A percentile compares a stretch with the other conserved stretches of the same genome.
Evolutionary conservation across 2,797 vertebrate species (phyloP).

Genomic region (Gallinago nigripennis): DNA sequence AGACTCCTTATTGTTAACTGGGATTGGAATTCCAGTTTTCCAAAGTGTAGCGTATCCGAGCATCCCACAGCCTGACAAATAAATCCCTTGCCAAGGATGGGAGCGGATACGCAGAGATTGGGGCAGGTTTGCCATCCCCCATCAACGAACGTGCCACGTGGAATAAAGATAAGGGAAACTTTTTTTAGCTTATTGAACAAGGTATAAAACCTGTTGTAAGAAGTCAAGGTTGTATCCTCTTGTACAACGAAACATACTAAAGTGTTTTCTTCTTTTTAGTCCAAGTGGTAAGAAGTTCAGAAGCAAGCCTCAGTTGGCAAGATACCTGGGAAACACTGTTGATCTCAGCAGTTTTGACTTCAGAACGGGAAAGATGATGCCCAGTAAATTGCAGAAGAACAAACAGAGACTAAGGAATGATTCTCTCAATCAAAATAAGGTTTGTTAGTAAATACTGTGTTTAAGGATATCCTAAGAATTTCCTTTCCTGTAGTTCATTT

Average conservation of each 20-base stretch:
- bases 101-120: not conserved
- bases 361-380: conserved; percentile 95
- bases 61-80: rapidly evolving
- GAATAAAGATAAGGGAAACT: not conserved
- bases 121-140: not conserved
- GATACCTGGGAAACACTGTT: conserved; percentile 91
- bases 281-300: conserved; percentile 95
- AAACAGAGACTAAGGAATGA: conserved; percentile 91
- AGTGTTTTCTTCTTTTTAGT: conserved; percentile 75
- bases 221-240: conserved; percentile 7
- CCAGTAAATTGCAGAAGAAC: conserved; percentile 93
- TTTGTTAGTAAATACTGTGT: conserved; percentile 58
- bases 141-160: no score
- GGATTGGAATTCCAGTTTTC: not conserved
- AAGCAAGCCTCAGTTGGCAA: conserved; percentile 93
- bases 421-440: conserved; percentile 83
- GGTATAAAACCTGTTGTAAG: not conserved
- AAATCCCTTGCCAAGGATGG: not conserved
- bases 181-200: not conserved
- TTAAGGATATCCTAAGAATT: not conserved
- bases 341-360: conserved; percentile 96
- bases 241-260: conserved; percentile 37
- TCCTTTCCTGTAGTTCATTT: not conserved
- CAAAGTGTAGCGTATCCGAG: not conserved
- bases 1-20: not conserved